Evolutionary conservation across 2,888 invertebrate species (phyloP).

Genomic region (Apamea crenata): DNA sequence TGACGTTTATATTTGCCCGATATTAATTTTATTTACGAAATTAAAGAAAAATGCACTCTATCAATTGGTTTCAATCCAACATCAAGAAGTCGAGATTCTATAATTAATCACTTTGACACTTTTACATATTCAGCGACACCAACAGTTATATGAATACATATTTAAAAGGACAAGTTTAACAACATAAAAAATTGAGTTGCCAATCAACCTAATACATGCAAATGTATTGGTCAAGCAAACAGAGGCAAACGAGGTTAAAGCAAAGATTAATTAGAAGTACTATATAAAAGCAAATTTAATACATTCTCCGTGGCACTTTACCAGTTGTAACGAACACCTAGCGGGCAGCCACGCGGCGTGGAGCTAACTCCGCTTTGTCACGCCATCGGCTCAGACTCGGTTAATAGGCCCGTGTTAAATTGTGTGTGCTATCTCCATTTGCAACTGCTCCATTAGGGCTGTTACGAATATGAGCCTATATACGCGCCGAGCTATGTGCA

Average conservation of each 20-base stretch:
- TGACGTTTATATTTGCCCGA: slow-evolving; percentile 65
- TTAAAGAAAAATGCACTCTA: slow-evolving; percentile 70
- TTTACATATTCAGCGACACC: background rate
- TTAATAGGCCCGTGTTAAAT: slow-evolving; percentile 82
- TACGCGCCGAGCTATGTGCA: slow-evolving; percentile 55
- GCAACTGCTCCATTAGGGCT: slow-evolving; percentile 72
- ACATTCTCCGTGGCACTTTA: slow-evolving; percentile 76
- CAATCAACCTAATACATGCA: slow-evolving; percentile 41
- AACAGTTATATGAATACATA: slow-evolving; percentile 23
- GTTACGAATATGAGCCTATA: slow-evolving; percentile 67
- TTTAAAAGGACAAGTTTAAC: slow-evolving; percentile 20
- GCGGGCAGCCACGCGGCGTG: slow-evolving; percentile 71
- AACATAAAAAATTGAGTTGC: slow-evolving; percentile 23
- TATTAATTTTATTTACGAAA: slow-evolving; percentile 68
- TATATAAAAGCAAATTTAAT: slow-evolving; percentile 72
- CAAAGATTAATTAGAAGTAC: slow-evolving; percentile 63
- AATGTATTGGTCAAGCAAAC: slow-evolving; percentile 56
- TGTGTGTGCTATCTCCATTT: slow-evolving; percentile 85
- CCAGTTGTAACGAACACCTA: slow-evolving; percentile 82
- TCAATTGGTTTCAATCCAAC: slow-evolving; percentile 61
- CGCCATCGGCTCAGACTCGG: slow-evolving; percentile 77
- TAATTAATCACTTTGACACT: slow-evolving; percentile 12
- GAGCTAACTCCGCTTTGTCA: slow-evolving; percentile 83
- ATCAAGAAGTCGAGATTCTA: slow-evolving; percentile 5
- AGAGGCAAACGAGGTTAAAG: slow-evolving; percentile 62